Evolutionary conservation across 2,888 invertebrate species (phyloP), one percentile per base, ranked within the genome.

Genomic region (Tenthredo notha): DNA sequence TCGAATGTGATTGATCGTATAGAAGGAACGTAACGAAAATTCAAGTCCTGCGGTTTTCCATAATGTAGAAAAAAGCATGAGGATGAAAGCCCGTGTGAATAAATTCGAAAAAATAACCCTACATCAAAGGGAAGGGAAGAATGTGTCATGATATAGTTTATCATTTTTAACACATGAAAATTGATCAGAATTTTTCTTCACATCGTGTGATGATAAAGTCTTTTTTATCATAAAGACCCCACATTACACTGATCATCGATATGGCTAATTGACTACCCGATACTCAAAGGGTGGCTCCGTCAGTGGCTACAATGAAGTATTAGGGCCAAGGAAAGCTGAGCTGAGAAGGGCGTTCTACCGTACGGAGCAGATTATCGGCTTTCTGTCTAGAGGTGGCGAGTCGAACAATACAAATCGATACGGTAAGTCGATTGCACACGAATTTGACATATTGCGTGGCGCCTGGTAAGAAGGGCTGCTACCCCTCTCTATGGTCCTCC

Each of bases 391-490:
- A 85, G 82, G 86, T 86, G 87, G 85, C 85, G 85, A 85, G 85
- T 80, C 85, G 86, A 87, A 87, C 88, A 86, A 88, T 88, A 88
- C 88, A 88, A 88, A 87, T 88, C 87, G 87, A 89, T 88, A 86
- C 86, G 75, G 85, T 86, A 87, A 87, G 87, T 87, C 86, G 87
- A 86, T 86, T 88, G 86, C 85, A 87, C 86, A 83, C 77, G 87
- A 88, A 87, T 87, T 87, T 88, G 87, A 87, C 88, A 88, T 88
- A 88, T 88, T 88, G 87, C 86, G 83, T 75, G 86, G 86, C 84
- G 61, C 61, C n/a, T 80, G 58, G 58, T 61, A 61, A 80, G 61
- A 61, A 80, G 80, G 61, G 80, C 58, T 61, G 58, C 58, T 61
- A 50, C 86, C 85, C 82, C 75, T 85, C 40, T n/a, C 72, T 18